phyloP scores from a whole-genome alignment of 1,140 invertebrate genomes.

The Xylocopa sonorina region DNA sequence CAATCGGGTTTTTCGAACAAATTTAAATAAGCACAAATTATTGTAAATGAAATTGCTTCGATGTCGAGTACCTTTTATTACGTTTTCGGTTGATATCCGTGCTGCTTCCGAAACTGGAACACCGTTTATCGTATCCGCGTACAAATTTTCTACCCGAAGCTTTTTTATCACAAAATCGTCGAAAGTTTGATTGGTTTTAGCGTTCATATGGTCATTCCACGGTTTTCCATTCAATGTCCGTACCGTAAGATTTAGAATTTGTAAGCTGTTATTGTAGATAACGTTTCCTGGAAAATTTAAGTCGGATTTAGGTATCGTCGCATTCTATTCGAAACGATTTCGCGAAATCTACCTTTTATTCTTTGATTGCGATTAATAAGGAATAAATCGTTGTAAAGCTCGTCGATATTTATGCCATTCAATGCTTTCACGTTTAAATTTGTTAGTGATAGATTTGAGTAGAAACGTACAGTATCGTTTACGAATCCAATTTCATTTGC shows the following conservation, averaged over 20 bases:
- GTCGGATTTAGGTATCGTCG: not conserved
- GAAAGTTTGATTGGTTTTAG: slow-evolving; percentile 68
- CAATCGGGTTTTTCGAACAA: not conserved
- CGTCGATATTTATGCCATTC: slow-evolving; percentile 48
- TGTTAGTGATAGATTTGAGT: slow-evolving; percentile 47
- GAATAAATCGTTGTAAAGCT: slow-evolving; percentile 62
- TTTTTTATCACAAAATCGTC: slow-evolving; percentile 48
- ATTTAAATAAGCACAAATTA: not conserved
- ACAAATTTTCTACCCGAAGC: slow-evolving; percentile 61
- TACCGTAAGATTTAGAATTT: slow-evolving; percentile 54
- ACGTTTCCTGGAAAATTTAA: slow-evolving; percentile 66
- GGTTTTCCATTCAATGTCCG: slow-evolving; percentile 62
- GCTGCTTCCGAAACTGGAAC: slow-evolving; percentile 70
- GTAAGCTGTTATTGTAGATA: slow-evolving; percentile 50
- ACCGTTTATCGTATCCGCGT: slow-evolving; percentile 68
- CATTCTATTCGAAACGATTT: not conserved
- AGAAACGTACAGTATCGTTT: slow-evolving; percentile 59
- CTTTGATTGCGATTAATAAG: slow-evolving; percentile 55
- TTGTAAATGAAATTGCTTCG: not conserved
- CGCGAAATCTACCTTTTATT: slow-evolving; percentile 62
- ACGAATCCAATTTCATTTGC: slow-evolving; percentile 37
- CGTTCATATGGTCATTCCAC: slow-evolving; percentile 66
- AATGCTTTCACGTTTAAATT: slow-evolving; percentile 50
- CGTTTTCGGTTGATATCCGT: slow-evolving; percentile 68
- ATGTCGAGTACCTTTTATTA: slow-evolving; percentile 65